phyloP scores from a whole-genome alignment of 2,797 vertebrate genomes.

The Coregonus sp. region DNA sequence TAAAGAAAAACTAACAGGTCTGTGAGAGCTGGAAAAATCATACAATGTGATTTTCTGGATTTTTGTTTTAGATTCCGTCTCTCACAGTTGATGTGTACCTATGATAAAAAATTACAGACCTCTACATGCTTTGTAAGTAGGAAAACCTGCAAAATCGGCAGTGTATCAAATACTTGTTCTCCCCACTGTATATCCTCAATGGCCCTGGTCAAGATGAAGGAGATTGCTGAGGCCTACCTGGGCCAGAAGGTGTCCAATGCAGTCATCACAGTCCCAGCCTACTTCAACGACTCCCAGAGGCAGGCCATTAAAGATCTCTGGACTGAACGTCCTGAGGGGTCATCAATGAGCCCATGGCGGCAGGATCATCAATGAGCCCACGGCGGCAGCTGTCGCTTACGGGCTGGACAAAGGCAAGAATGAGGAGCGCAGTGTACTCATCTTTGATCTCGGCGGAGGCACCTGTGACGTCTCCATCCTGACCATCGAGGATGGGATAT shows the following conservation, averaged over 20 bases:
- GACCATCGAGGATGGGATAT: slow-evolving; percentile 91
- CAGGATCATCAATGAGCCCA: slow-evolving; percentile 92
- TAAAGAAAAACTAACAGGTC: too few species aligned
- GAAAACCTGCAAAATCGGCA: too few species aligned
- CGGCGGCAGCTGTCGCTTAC: slow-evolving; percentile 90
- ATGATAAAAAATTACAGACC: too few species aligned
- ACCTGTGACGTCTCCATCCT: slow-evolving; percentile 93
- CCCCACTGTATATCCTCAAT: slow-evolving; percentile 68
- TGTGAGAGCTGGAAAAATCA: too few species aligned
- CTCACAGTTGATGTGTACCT: too few species aligned
- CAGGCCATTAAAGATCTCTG: slow-evolving; percentile 94
- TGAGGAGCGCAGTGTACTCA: slow-evolving; percentile 86
- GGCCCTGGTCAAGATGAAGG: slow-evolving; percentile 93
- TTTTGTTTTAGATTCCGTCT: too few species aligned
- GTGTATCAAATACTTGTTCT: too few species aligned
- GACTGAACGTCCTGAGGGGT: slow-evolving; percentile 88
- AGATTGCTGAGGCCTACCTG: slow-evolving; percentile 89
- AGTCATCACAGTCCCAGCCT: slow-evolving; percentile 91
- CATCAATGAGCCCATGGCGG: slow-evolving; percentile 91
- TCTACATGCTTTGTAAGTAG: too few species aligned
- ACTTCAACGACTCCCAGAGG: slow-evolving; percentile 92
- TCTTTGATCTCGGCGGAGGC: slow-evolving; percentile 91
- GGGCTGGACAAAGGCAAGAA: slow-evolving; percentile 87
- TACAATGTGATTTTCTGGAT: too few species aligned
- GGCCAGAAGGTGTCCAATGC: slow-evolving; percentile 86